These are phyloP conservation scores for Enteromius mattozi DNA, from an alignment of 2,797 vertebrate genomes.

Conservation along the genomic window DNA sequence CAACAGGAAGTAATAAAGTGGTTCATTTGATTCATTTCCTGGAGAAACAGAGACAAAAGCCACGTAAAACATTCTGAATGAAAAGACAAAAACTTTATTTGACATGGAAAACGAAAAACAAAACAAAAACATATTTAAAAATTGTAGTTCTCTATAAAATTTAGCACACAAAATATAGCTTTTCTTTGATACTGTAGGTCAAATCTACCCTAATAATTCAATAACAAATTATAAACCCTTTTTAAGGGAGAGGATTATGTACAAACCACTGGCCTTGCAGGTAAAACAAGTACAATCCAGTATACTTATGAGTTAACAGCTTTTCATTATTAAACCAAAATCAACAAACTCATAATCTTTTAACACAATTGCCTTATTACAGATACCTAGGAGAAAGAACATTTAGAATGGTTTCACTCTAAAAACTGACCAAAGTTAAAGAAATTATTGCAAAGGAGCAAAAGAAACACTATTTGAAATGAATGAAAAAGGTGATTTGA, in stretches of 20 bases:
- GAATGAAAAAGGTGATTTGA: not conserved
- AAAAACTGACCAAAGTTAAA: not conserved
- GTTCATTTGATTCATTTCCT: not conserved
- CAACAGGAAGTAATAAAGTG: not conserved
- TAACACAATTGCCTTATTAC: not conserved
- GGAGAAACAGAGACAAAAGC: slow-evolving; percentile 56
- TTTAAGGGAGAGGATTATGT: slow-evolving; percentile 55
- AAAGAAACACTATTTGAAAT: not conserved
- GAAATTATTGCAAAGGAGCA: not conserved
- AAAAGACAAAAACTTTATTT: slow-evolving; percentile 74
- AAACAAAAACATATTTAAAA: slow-evolving; percentile 67
- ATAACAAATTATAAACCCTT: slow-evolving; percentile 59
- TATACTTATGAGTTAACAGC: slow-evolving; percentile 33
- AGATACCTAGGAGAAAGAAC: not conserved
- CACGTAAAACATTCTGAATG: slow-evolving; percentile 73
- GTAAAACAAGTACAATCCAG: slow-evolving; percentile 34
- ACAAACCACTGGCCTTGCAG: slow-evolving; percentile 47
- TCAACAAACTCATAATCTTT: slow-evolving; percentile 18
- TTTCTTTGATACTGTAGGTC: slow-evolving; percentile 68
- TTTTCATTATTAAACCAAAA: not conserved
- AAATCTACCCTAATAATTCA: slow-evolving; percentile 48
- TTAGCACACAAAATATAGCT: slow-evolving; percentile 82
- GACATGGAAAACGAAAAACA: slow-evolving; percentile 61
- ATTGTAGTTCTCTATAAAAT: slow-evolving; percentile 79
- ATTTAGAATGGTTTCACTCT: not conserved